Evolutionary conservation across 1,140 invertebrate species (phyloP).

Genomic region (Bombus turneri): DNA sequence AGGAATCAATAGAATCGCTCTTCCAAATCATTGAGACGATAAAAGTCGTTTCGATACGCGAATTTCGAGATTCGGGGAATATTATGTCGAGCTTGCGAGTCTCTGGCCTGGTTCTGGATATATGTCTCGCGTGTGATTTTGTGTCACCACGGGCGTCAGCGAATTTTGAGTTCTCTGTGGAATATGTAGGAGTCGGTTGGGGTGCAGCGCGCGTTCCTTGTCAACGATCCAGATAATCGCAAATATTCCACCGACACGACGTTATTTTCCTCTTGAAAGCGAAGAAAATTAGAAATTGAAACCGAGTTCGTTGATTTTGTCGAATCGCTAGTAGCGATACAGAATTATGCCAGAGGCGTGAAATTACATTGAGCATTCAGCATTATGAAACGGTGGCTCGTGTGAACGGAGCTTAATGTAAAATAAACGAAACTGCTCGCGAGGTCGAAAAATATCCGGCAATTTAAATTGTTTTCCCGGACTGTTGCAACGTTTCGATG

Average conservation of each 20-base stretch:
- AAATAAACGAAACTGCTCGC: neutral
- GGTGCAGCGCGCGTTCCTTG: neutral
- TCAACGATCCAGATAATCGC: neutral
- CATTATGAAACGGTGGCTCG: neutral
- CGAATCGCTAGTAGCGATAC: neutral
- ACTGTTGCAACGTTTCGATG: neutral
- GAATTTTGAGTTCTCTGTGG: neutral
- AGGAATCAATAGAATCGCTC: neutral
- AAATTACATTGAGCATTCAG: too few relatives aligned
- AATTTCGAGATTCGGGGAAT: neutral
- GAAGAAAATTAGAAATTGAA: neutral
- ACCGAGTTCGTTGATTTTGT: neutral
- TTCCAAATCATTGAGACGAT: too few relatives aligned
- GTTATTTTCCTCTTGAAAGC: neutral
- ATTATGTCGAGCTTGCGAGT: neutral
- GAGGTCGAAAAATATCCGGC: neutral
- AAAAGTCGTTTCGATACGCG: slow-evolving; percentile 6
- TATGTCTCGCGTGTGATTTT: neutral
- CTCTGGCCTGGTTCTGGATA: neutral
- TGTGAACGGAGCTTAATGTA: neutral
- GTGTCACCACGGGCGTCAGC: slow-evolving; percentile 2
- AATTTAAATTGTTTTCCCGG: neutral
- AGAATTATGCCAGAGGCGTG: too few relatives aligned
- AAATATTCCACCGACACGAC: neutral
- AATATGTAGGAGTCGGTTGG: neutral